Conservation (phyloP, 2,113 vertebrate species). For the Hypanus sabinus region DNA sequence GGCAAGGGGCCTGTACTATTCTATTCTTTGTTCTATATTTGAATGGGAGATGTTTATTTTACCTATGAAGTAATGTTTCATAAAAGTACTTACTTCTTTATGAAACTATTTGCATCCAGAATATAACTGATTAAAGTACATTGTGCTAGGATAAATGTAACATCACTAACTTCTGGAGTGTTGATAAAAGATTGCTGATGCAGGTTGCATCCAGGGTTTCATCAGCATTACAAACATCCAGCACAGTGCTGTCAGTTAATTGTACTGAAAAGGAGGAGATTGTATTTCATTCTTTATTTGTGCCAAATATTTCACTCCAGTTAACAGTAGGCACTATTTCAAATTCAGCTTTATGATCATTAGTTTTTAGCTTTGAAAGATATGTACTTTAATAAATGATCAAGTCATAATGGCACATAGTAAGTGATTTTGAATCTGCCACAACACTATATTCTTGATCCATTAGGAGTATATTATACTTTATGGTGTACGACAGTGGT, state of each 20-base stretch:
- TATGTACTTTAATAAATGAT: background rate
- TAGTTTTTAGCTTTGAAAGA: background rate
- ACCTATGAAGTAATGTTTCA: background rate
- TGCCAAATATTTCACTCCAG: background rate
- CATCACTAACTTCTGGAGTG: background rate
- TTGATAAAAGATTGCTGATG: background rate
- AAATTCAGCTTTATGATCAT: background rate
- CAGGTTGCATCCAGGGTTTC: background rate
- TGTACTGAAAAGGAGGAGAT: background rate
- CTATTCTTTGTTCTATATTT: background rate
- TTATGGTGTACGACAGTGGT: background rate
- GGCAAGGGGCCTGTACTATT: no score
- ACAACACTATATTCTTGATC: background rate
- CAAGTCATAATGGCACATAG: background rate
- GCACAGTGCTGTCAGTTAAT: background rate
- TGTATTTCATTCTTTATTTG: background rate
- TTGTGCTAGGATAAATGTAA: background rate
- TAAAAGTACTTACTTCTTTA: background rate
- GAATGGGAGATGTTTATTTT: background rate
- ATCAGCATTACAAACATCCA: background rate
- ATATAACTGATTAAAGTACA: background rate
- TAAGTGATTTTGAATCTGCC: background rate
- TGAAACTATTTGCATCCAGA: background rate
- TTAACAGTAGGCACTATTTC: background rate
- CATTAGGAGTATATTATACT: background rate